These are phyloP conservation scores for Meloidogyne exigua DNA, from an alignment of 1,140 invertebrate species.

Conservation along the genomic window DNA sequence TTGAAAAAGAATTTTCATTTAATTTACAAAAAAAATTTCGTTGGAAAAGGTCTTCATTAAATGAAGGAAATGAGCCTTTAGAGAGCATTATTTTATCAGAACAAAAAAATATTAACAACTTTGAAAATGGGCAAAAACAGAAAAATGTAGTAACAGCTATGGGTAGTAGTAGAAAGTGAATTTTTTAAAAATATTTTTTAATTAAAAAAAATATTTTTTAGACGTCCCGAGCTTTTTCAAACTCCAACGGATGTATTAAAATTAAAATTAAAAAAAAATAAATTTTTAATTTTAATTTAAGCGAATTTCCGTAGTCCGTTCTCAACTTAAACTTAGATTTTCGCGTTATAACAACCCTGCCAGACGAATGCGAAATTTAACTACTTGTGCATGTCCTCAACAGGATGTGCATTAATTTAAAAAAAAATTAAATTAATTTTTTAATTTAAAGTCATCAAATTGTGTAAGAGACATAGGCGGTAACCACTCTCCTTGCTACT, in stretches of 20 bases:
- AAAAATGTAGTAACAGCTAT: not conserved
- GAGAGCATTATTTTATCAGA: not conserved
- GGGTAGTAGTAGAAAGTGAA: not conserved
- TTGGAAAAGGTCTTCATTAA: not conserved
- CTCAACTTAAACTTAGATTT: not conserved
- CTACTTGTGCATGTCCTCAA: not conserved
- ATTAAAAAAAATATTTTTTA: not conserved
- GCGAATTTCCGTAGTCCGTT: not conserved
- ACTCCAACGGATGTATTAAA: not conserved
- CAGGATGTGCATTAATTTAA: not conserved
- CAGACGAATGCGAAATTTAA: not conserved
- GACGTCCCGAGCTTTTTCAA: not conserved
- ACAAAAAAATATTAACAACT: not conserved
- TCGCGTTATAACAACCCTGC: not conserved
- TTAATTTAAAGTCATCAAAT: not conserved
- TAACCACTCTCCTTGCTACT: slow-evolving; percentile 25
- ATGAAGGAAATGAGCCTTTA: not conserved
- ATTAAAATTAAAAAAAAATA: not conserved
- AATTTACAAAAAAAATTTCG: not conserved
- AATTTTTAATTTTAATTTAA: not conserved
- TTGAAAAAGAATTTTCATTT: not conserved
- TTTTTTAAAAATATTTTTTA: not conserved
- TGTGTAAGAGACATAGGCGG: not conserved
- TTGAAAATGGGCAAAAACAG: not conserved
- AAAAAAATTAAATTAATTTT: not conserved